Base-by-base conservation (phyloP, 2,888 invertebrate species). In the Antheraea assamensis region DNA sequence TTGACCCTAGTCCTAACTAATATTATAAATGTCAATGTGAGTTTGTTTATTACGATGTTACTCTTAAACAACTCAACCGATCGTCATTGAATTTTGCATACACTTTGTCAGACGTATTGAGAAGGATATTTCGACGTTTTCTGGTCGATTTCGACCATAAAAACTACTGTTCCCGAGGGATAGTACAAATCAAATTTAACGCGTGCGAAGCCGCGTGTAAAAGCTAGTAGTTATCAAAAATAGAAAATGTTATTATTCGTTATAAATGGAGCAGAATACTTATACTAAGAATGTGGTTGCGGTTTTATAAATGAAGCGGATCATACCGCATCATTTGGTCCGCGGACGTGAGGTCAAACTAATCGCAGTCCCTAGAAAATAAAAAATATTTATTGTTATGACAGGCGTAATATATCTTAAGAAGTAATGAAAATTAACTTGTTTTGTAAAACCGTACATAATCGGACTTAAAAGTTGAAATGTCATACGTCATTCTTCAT, bases 231-330 rank as follows among this genome's bases (percentile, higher is more conserved):
- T 58, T 24, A 58, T 58, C 10, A 24, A 31, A 19, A 30, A 30
- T n/a, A 30, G n/a, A n/a, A 68, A 68, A 68, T 35, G 15, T 21
- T 68, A 31, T 68, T 68, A n/a, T 68, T 68, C 19, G 27, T 35
- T 35, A n/a, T 35, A 68, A 68, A 68, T 68, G 24, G 35, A 68
- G 35, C 68, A 68, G 21, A 68, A 68, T 68, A 68, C 35, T 35
- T 35, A 68, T 35, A 10, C 35, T 68, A 68, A 68, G 68, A 82
- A 82, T 78, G 79, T 80, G 81, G 78, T 83, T 87, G 89, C 77
- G 88, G 90, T 86, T 85, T 80, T 76, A 77, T 78, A 83, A 84
- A 87, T 86, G 83, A 87, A 86, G 81, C 82, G 82, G 81, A 84
- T 79, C 82, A 82, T 79, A 84, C 84, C 85, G 79, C 85, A 84